Evolutionary conservation across 92 coral and sea anemone species (phyloP).

Genomic region (Zoanthus gigantus): DNA sequence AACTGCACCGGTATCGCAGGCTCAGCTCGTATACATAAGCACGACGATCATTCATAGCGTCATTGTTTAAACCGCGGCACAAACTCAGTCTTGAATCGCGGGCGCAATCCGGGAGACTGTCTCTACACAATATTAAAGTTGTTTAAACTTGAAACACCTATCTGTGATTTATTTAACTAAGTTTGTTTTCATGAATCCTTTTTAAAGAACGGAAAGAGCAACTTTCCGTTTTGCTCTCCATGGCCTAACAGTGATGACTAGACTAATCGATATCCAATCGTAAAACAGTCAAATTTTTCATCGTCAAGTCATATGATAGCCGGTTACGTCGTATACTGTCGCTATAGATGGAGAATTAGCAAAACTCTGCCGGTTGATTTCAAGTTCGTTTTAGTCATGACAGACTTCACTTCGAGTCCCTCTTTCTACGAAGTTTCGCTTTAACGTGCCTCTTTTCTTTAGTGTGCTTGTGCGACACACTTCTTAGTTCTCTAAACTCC

Average conservation of each 20-base stretch:
- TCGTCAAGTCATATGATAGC: slow-evolving; percentile 42
- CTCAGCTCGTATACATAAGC: too few species aligned
- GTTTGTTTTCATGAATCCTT: not conserved
- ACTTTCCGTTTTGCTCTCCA: slow-evolving; percentile 1
- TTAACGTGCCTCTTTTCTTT: not conserved
- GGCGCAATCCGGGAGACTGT: too few species aligned
- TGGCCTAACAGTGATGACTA: slow-evolving; percentile 24
- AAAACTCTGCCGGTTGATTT: slow-evolving; percentile 37
- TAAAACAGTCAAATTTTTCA: slow-evolving; percentile 29
- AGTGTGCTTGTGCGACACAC: slow-evolving; percentile 16
- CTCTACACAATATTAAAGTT: too few species aligned
- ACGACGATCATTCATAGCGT: too few species aligned
- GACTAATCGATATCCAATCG: slow-evolving; percentile 25
- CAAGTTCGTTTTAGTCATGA: slow-evolving; percentile 19
- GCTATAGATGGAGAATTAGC: slow-evolving; percentile 49
- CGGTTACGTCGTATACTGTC: slow-evolving; percentile 51
- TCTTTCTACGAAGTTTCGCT: slow-evolving; percentile 25
- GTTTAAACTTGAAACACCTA: too few species aligned
- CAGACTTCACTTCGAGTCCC: slow-evolving; percentile 32
- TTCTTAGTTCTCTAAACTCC: slow-evolving; percentile 35
- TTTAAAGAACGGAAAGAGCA: not conserved
- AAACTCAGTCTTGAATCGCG: too few species aligned
- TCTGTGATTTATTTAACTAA: not conserved
- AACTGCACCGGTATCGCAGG: too few species aligned
- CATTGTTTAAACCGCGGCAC: too few species aligned